Percentiles rank a stretch among this genome's conserved stretches.
phyloP scores from a whole-genome alignment of 1,140 invertebrate genomes.

The Leguminivora glycinivorella region DNA sequence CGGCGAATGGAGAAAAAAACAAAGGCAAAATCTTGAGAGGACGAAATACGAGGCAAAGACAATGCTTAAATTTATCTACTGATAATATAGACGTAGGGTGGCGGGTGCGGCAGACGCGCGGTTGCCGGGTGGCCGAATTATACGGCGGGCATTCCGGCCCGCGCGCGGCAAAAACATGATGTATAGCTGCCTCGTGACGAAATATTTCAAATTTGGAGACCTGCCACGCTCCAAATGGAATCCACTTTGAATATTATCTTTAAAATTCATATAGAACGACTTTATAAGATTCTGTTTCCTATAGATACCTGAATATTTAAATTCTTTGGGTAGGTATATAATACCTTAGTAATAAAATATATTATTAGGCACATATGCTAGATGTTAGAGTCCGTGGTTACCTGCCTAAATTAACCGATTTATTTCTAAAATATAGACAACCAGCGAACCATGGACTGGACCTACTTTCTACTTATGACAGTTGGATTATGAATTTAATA shows the following conservation, averaged over 20 bases:
- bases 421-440: no score
- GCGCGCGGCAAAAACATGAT: constrained; percentile 72
- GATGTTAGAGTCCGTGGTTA: no score
- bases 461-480: no score
- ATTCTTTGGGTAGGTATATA: no score
- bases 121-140: constrained; percentile 76
- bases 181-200: constrained; percentile 75
- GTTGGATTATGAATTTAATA: no score
- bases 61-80: constrained; percentile 79
- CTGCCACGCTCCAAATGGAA: constrained; percentile 73
- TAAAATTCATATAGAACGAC: constrained; percentile 62
- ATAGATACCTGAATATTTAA: constrained; percentile 3
- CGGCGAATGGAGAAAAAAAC: constrained; percentile 60
- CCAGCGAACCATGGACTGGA: no score
- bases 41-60: constrained; percentile 78
- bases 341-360: neutral
- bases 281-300: constrained; percentile 51
- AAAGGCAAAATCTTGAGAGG: constrained; percentile 74
- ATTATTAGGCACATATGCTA: no score
- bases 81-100: constrained; percentile 78
- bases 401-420: no score
- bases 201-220: constrained; percentile 75
- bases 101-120: constrained; percentile 63
- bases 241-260: constrained; percentile 71
- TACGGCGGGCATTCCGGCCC: constrained; percentile 71